Percentiles rank a stretch among this genome's conserved stretches.
Conservation (phyloP, 2,797 vertebrate species). For the Sitta carolinensis region DNA sequence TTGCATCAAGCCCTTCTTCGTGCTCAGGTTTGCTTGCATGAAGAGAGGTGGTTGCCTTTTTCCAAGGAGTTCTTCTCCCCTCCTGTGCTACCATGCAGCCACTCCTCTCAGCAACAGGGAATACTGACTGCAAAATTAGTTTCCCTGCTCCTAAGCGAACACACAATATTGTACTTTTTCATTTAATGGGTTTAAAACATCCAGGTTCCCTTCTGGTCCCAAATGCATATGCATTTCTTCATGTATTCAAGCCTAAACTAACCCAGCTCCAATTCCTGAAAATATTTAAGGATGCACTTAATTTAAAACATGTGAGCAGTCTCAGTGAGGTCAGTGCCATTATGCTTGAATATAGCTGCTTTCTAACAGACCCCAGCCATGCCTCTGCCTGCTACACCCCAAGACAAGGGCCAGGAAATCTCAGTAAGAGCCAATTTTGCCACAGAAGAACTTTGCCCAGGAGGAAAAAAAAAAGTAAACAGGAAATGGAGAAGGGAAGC, state of each 20-base stretch:
- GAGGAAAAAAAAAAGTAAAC: neutral
- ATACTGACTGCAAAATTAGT: neutral
- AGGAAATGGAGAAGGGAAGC: neutral
- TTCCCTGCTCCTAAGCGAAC: neutral
- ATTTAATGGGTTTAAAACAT: conserved; percentile 20
- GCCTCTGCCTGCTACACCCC: neutral
- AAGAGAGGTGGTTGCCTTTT: neutral
- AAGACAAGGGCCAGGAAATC: neutral
- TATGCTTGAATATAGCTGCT: neutral
- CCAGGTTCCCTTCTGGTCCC: conserved; percentile 1
- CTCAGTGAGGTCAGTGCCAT: neutral
- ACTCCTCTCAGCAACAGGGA: neutral
- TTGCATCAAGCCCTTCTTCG: neutral
- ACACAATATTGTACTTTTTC: neutral
- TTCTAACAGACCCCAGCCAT: neutral
- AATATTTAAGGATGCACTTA: neutral
- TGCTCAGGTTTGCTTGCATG: neutral
- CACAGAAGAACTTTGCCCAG: neutral
- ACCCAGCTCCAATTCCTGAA: neutral
- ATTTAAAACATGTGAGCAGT: conserved; percentile 25
- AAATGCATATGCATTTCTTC: conserved; percentile 1
- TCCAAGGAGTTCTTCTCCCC: neutral
- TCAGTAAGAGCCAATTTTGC: neutral
- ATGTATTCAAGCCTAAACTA: conserved; percentile 16
- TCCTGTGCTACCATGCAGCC: neutral